Percentiles rank a stretch among this genome's conserved stretches.
These are phyloP conservation scores for Tamias sibiricus DNA, from an alignment of 2,113 vertebrate genomes.

Conservation along the genomic window DNA sequence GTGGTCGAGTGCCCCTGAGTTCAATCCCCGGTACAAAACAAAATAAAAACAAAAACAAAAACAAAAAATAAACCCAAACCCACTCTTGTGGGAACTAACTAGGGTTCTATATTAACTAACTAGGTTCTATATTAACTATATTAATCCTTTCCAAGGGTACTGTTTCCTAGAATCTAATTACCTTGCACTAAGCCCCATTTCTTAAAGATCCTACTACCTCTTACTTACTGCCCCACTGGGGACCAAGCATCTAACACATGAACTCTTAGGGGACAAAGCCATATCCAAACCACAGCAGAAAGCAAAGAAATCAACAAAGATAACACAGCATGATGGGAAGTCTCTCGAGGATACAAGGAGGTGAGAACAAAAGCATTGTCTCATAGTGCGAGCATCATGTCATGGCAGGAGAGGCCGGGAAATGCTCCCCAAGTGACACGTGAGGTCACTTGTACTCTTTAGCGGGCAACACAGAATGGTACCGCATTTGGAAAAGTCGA, in stretches of 20 bases:
- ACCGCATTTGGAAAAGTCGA: neutral
- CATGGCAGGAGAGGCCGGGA: neutral
- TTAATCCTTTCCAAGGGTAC: neutral
- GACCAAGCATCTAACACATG: neutral
- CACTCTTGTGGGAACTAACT: no score
- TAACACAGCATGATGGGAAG: neutral
- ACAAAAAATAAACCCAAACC: no score
- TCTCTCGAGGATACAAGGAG: no score
- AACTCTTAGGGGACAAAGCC: neutral
- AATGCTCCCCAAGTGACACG: neutral
- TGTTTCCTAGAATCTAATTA: neutral
- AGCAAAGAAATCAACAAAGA: neutral
- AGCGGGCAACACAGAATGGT: neutral
- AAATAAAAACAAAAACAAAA: no score
- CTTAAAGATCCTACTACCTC: neutral
- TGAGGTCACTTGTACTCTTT: no score
- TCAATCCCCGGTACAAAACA: no score
- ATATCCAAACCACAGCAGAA: neutral
- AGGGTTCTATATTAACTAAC: neutral
- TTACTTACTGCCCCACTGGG: neutral
- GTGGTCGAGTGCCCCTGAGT: no score
- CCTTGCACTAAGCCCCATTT: neutral
- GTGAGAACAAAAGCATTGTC: neutral
- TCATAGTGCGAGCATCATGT: neutral
- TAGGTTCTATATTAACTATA: neutral